Evolutionary conservation across 2,113 vertebrate genomes (phyloP).

Genomic region (Mustela nigripes): DNA sequence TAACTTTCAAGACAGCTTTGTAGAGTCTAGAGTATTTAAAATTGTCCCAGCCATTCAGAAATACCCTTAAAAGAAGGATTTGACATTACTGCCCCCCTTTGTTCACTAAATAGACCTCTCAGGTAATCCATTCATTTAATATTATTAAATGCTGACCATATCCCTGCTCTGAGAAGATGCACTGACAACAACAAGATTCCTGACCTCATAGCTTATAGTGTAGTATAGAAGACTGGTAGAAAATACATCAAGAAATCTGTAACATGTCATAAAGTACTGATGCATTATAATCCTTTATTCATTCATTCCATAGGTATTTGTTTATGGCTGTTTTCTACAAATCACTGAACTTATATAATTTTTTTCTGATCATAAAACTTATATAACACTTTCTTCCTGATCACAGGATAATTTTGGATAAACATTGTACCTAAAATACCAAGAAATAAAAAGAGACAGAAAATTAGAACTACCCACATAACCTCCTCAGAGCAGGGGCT

Average conservation of each 20-base stretch:
- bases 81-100: not conserved
- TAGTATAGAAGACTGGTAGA: not conserved
- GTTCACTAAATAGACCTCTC: not conserved
- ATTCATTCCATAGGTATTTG: not conserved
- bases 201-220: not conserved
- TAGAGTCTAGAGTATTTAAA: not conserved
- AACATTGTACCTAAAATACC: not conserved
- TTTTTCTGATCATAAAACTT: not conserved
- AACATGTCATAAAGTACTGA: not conserved
- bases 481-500: not conserved
- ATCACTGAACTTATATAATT: not conserved
- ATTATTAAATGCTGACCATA: not conserved
- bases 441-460: not conserved
- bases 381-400: not conserved
- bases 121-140: not conserved
- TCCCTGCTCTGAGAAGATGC: not conserved
- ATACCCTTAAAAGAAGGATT: not conserved
- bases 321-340: not conserved
- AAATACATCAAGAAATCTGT: not conserved
- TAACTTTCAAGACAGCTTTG: not conserved
- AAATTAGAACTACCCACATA: not conserved
- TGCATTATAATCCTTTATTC: not conserved
- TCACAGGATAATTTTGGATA: not conserved
- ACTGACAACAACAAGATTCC: not conserved
- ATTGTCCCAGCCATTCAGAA: not conserved